Percentiles rank a stretch among this genome's conserved stretches.
phyloP scores from a whole-genome alignment of 2,797 vertebrate genomes.

The Rhinophrynus dorsalis region DNA sequence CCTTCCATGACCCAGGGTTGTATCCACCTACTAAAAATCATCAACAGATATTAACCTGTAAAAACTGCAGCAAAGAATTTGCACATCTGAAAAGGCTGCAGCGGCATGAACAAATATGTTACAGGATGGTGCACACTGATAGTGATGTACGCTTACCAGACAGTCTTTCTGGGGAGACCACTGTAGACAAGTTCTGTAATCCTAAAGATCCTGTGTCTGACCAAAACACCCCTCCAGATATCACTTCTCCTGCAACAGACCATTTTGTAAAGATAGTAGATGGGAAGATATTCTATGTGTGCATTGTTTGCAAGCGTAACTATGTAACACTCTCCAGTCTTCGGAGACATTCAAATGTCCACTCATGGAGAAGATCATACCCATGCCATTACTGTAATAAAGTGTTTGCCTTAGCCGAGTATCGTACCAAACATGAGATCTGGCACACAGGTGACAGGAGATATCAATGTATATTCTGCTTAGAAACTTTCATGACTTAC shows the following conservation, averaged over 20 bases:
- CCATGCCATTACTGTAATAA: constrained; percentile 98
- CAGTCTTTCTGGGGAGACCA: constrained; percentile 59
- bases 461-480: constrained; percentile 97
- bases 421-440: constrained; percentile 95
- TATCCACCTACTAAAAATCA: constrained; percentile 81
- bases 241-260: constrained; percentile 66
- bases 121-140: constrained; percentile 66
- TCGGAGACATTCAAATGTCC: constrained; percentile 94
- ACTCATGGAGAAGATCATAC: constrained; percentile 96
- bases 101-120: constrained; percentile 86
- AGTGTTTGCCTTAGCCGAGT: constrained; percentile 95
- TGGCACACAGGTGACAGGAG: constrained; percentile 97
- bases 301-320: constrained; percentile 89
- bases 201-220: constrained; percentile 59
- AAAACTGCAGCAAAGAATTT: constrained; percentile 89
- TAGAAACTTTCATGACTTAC: constrained; percentile 98
- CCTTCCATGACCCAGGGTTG: constrained; percentile 14
- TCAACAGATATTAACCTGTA: constrained; percentile 85
- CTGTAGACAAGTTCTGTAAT: constrained; percentile 54
- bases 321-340: constrained; percentile 95
- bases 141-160: constrained; percentile 60
- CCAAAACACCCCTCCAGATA: constrained; percentile 55
- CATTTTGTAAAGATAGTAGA: constrained; percentile 75
- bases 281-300: constrained; percentile 85
- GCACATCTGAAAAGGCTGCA: constrained; percentile 85